Evolutionary conservation across 1,140 invertebrate genomes (phyloP), one percentile per base, ranked within the genome.

Genomic region (Drosophila seguyi): DNA sequence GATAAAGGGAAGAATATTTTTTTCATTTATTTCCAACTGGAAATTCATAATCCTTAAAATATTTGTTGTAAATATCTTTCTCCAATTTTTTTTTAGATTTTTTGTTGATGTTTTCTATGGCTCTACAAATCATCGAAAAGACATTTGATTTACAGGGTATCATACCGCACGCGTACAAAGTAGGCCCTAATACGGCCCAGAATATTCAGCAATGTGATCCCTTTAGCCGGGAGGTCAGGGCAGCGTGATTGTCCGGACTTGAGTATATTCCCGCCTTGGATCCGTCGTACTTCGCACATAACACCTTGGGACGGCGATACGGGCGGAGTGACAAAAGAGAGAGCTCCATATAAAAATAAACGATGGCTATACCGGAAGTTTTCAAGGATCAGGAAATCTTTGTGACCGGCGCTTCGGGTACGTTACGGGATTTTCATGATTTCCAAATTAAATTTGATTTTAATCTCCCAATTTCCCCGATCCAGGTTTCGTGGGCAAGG

Each of bases 401-500:
- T 69, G 93, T 96, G 22, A 96, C 95, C 4, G 96, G 96, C 16
- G 95, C 94, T 3, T 96, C 96, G 27, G 91, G 91, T 92, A 72
- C 25, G 61, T 68, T 13, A 36, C 1, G 0, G 20, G 4, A 22
- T 52, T 22, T 11, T 10, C 11, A 27, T 8, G 5, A 29, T 11
- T 29, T n/a, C 22, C 25, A 27, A 25, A 27, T 27, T 1, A 3
- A 18, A 31, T 29, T 31, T 31, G 11, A 16, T 58, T 6, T 10
- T 22, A 34, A 25, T 44, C 18, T 62, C 6, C 25, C n/a, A n/a
- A 55, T 62, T 66, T 20, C 6, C 1, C 13, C 1, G 20, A 10
- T 18, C 8, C 8, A 92, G 97, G 97, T 7, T 98, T 98, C 85
- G 94, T 98, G 82, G 97, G 97, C 1, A 98, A 98, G 93, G 95